Base-by-base conservation (phyloP, 2,888 invertebrate genomes). In the Baronia brevicornis region DNA sequence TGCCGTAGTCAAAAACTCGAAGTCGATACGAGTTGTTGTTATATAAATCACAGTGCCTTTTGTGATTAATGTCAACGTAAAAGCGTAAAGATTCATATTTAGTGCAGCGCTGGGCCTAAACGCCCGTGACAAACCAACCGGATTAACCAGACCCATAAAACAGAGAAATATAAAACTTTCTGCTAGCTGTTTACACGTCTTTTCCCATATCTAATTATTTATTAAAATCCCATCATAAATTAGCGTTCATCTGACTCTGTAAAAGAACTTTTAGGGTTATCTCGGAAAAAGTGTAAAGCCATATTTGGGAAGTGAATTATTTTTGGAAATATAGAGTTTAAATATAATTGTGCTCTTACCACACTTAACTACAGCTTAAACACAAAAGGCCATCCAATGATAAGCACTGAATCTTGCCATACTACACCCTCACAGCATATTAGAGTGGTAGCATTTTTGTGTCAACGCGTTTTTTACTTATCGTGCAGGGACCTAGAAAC, bases 41-140 rank as follows among this genome's bases (percentile, higher is more conserved):
- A 40, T 48, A 77, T 84, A 80, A 79, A 82, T 84, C 80, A 78
- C 51, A 32, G 39, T 59, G 58, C 65, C 69, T 79, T 78, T 79
- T 72, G 77, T 80, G 72, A 78, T 84, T 74, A 79, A 80, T 70
- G 82, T 80, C 78, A 74, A 60, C 57, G 69, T 68, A 48, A 65
- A 69, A 69, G 56, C 65, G 67, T 77, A 72, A 78, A 80, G 66
- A 70, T 70, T 73, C 65, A 73, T 80, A 84, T 80, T 82, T 77
- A 78, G 80, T 80, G 63, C 68, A 69, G 61, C 56, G 48, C 46
- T 35, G 36, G 38, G 43, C 48, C 54, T 51, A 60, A 66, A 59
- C 55, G 54, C 50, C 51, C 63, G 61, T 70, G 65, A 68, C 72
- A 65, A 61, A 55, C 44, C 44, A 42, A 54, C 65, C 59, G 66